Evolutionary conservation across 2,888 invertebrate species (phyloP), one percentile per base, ranked within the genome.

Genomic region (Drosophila parthenogenetica): DNA sequence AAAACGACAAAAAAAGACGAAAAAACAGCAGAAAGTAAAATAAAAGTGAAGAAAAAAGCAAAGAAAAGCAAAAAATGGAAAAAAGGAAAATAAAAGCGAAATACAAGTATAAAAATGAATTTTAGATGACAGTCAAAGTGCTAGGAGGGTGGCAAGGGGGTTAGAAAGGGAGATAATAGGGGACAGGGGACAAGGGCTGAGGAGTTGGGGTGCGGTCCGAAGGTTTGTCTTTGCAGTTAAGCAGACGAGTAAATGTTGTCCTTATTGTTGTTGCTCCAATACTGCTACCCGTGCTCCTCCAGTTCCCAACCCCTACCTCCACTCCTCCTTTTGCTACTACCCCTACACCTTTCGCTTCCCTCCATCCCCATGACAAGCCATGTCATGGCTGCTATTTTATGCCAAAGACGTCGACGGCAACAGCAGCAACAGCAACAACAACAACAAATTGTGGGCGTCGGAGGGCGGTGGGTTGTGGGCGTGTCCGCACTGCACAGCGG

Each of bases 71-170:
- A 77, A 81, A 73, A 43, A 59, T 5, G 22, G 53, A 46, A 32
- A 32, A 40, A 46, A 40, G 11, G 35, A 35, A 35, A 35, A 35
- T 35, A 35, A 49, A 61, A 61, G 46, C 70, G 75, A 81, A 75
- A 89, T 83, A 89, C 80, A 80, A 87, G 80, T 85, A 90, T 89
- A 87, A 87, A 87, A 87, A 87, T 87, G 90, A 90, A 87, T 87
- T 89, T 87, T 90, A 87, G 87, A 87, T 87, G 87, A 90, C 90
- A 90, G 86, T 85, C 77, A 81, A 82, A 83, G 87, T 87, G 78
- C 50, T 61, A 61, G 14, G n/a, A 43, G 53, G 8, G 37, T 45
- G 14, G 3, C 1, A 29, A 3, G 13, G 57, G 45, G 39, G 22
- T 22, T 16, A 17, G 22, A 17, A 1, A 35, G 32, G 39, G 1